Evolutionary conservation across 2,888 invertebrate genomes (phyloP), one percentile per base, ranked within the genome.

Genomic region (Plagodis dolabraria): DNA sequence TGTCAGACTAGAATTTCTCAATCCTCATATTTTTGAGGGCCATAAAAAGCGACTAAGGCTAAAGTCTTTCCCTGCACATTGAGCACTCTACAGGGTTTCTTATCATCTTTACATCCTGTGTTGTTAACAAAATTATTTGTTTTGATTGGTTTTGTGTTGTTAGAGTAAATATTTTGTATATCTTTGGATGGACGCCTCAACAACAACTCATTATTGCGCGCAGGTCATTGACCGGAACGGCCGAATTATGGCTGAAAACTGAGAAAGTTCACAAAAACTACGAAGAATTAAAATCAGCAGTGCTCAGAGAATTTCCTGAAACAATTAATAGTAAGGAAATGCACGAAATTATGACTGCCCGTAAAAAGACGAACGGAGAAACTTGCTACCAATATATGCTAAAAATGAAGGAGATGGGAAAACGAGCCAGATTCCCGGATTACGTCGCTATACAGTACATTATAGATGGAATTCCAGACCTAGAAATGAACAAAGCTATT

Each of bases 401-500:
- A 4, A 49, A 10, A 5, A 60, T 60, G 60, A 60, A 60, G 9
- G 60, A 52, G 9, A 42, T 55, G 44, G 55, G 52, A 7, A 52
- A 56, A 47, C 36, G 55, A 5, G 60, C 46, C 8, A 52, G 42
- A 10, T 48, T 60, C 12, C 44, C 60, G 8, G 60, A 60, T 34
- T 58, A 61, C 40, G 50, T 58, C 0, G 53, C 58, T 2, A 58
- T 64, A 5, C 58, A 64, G 12, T 53, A 53, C 34, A 53, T 53
- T 5, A 11, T 47, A 11, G 51, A 51, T n/a, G 44, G 51, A 8
- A 51, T 51, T n/a, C 2, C 33, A 7, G 44, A 51, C 7, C n/a
- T 33, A 1, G 51, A 51, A 35, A 33, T 5, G 1, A 51, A 51
- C 8, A 12, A 44, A 51, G 44, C 8, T 9, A 44, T 43, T 7